Percentiles rank a stretch among this genome's conserved stretches.
Evolutionary conservation across 37 sponge, comb jelly and placozoan genomes (phyloP).

Genomic region (Ianthella basta): DNA sequence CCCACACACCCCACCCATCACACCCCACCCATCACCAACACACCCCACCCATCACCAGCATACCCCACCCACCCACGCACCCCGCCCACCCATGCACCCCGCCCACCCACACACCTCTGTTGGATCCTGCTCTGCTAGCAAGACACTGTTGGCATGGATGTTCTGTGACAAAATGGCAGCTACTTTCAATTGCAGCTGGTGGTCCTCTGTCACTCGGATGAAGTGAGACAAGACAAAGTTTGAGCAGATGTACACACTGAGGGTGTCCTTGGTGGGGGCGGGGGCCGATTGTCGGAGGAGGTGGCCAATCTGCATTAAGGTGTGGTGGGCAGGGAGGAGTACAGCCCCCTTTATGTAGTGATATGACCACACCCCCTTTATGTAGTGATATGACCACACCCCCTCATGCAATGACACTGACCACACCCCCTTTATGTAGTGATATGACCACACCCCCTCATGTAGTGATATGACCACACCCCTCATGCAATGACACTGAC

Average conservation of each 20-base stretch:
- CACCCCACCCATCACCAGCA: no score
- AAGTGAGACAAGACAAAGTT: constrained; percentile 27
- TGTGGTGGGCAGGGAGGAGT: neutral
- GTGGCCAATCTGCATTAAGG: neutral
- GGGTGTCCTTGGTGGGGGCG: neutral
- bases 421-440: no score
- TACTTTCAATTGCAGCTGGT: neutral
- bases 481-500: no score
- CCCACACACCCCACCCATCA: neutral
- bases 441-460: no score
- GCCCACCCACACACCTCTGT: no score
- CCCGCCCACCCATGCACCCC: no score
- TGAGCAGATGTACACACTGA: neutral
- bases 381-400: no score
- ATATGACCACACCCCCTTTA: no score
- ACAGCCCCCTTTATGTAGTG: neutral
- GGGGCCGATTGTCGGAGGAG: neutral
- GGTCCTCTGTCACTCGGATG: constrained; percentile 8
- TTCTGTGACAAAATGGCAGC: neutral
- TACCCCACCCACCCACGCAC: no score
- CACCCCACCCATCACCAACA: no score
- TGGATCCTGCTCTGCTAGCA: neutral
- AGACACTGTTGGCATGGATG: neutral
- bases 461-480: no score
- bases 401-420: no score